phyloP scores from a whole-genome alignment of 2,113 vertebrate species.

The Labrus mixtus region DNA sequence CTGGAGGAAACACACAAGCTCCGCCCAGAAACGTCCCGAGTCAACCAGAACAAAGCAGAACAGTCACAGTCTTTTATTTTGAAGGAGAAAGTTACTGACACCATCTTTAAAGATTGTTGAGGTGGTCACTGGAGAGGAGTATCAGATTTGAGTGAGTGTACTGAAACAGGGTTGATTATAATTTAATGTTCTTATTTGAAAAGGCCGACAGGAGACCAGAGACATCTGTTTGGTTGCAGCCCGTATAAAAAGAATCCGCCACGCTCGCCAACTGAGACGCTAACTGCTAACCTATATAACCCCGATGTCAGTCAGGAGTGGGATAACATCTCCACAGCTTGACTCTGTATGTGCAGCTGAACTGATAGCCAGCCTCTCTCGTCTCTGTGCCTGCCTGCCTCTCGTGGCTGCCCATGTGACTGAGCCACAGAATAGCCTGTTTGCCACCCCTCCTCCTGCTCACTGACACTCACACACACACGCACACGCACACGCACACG shows the following conservation, averaged over 20 bases:
- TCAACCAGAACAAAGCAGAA: too few relatives aligned
- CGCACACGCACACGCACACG: conserved; percentile 15
- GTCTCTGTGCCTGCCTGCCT: conserved; percentile 31
- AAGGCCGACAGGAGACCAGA: background rate
- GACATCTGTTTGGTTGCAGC: background rate
- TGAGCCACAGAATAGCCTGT: conserved; percentile 55
- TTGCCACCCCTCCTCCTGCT: conserved; percentile 47
- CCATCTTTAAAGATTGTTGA: too few relatives aligned
- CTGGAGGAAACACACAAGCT: too few relatives aligned
- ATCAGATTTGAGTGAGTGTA: too few relatives aligned
- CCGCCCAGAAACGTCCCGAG: too few relatives aligned
- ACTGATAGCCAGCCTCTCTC: conserved; percentile 32
- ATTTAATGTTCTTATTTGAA: too few relatives aligned
- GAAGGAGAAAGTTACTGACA: too few relatives aligned
- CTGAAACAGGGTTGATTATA: too few relatives aligned
- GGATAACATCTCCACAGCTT: conserved; percentile 29
- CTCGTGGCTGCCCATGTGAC: conserved; percentile 78
- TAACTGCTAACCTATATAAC: conserved; percentile 10
- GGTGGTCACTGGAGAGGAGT: too few relatives aligned
- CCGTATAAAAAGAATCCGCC: conserved; percentile 5
- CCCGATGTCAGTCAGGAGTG: conserved; percentile 1
- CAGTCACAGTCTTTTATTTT: too few relatives aligned
- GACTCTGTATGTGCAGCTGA: conserved; percentile 34
- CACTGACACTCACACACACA: conserved; percentile 34
- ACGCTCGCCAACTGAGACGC: conserved; percentile 22